Evolutionary conservation across 1,140 invertebrate genomes (phyloP).

Genomic region (Lasaia peninsularis): DNA sequence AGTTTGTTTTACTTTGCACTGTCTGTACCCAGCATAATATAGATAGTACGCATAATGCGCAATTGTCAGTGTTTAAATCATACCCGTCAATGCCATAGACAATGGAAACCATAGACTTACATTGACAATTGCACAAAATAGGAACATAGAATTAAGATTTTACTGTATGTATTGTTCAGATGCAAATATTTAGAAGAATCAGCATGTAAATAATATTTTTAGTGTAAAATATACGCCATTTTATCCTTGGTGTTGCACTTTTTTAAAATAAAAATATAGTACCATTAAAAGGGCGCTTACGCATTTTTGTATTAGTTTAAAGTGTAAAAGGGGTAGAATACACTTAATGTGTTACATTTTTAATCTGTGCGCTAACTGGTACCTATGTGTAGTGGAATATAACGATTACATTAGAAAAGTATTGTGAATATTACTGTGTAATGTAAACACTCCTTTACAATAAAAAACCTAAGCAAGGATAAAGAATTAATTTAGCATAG

Average conservation of each 20-base stretch:
- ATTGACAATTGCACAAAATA: slow-evolving; percentile 67
- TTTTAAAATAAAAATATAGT: slow-evolving; percentile 51
- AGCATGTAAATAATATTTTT: slow-evolving; percentile 70
- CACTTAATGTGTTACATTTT: slow-evolving; percentile 27
- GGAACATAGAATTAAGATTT: slow-evolving; percentile 60
- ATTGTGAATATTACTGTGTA: neutral
- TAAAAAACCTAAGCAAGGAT: too few relatives aligned
- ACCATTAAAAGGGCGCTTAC: slow-evolving; percentile 44
- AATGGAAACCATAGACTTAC: slow-evolving; percentile 29
- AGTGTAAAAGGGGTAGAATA: slow-evolving; percentile 35
- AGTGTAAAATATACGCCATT: slow-evolving; percentile 49
- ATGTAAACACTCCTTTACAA: neutral
- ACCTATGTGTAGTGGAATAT: slow-evolving; percentile 24
- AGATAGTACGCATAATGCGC: slow-evolving; percentile 43
- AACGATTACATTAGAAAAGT: slow-evolving; percentile 2
- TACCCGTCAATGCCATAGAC: slow-evolving; percentile 58
- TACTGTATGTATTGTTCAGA: slow-evolving; percentile 75
- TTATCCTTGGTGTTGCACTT: slow-evolving; percentile 52
- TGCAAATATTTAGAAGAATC: slow-evolving; percentile 75
- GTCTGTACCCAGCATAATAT: neutral
- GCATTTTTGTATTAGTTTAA: slow-evolving; percentile 45
- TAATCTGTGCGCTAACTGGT: slow-evolving; percentile 36
- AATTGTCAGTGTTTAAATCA: slow-evolving; percentile 59
- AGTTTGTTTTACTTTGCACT: too few relatives aligned
- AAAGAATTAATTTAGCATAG: too few relatives aligned